Percentiles rank a stretch among this genome's conserved stretches.
Evolutionary conservation across 2,888 invertebrate species (phyloP).

Genomic region (Ctena decussata): DNA sequence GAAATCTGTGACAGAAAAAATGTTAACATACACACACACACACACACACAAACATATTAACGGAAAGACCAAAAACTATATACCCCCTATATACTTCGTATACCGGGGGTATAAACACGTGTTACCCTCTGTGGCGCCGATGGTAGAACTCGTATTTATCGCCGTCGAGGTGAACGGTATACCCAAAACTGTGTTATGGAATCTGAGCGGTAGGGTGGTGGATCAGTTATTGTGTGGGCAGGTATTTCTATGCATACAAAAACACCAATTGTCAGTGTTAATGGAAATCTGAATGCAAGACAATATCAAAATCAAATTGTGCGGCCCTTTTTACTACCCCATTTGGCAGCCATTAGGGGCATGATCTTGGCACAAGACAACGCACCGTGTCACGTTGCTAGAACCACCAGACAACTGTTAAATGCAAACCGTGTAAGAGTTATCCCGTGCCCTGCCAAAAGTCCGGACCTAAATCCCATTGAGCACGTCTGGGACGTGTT

Average conservation of each 20-base stretch:
- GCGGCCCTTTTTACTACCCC: slow-evolving; percentile 13
- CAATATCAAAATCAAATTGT: slow-evolving; percentile 22
- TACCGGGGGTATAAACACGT: too few relatives aligned
- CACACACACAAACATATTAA: too few relatives aligned
- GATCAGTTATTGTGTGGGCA: too few relatives aligned
- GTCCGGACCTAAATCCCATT: slow-evolving; percentile 26
- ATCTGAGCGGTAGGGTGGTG: too few relatives aligned
- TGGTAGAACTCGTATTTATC: slow-evolving; percentile 15
- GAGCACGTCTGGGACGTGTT: slow-evolving; percentile 40
- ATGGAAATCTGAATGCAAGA: too few relatives aligned
- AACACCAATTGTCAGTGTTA: not conserved
- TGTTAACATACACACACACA: too few relatives aligned
- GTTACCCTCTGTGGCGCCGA: slow-evolving; percentile 5
- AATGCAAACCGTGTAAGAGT: slow-evolving; percentile 23
- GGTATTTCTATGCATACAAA: slow-evolving; percentile 22
- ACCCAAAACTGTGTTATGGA: too few relatives aligned
- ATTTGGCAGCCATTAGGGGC: slow-evolving; percentile 1
- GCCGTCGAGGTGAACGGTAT: slow-evolving; percentile 28
- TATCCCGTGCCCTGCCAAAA: slow-evolving; percentile 27
- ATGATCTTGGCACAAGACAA: too few relatives aligned
- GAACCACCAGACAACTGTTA: too few relatives aligned
- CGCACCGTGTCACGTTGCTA: slow-evolving; percentile 38
- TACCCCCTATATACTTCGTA: too few relatives aligned
- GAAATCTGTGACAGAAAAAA: too few relatives aligned
- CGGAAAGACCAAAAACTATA: too few relatives aligned